Evolutionary conservation across 2,797 vertebrate species (phyloP).

Genomic region (Anniella stebbinsi): DNA sequence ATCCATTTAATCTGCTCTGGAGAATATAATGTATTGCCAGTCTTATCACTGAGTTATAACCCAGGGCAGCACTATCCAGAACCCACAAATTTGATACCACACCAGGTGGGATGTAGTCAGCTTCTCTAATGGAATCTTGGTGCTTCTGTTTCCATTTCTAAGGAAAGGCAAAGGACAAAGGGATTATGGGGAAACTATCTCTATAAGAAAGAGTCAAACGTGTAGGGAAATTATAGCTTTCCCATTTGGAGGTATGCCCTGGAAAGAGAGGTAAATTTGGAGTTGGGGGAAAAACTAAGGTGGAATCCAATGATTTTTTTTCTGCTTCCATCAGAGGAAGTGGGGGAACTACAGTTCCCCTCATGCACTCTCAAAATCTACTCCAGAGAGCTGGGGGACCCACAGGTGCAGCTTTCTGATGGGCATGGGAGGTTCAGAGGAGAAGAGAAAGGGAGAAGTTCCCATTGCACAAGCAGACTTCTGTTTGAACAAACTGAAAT

Average conservation of each 20-base stretch:
- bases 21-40: not conserved
- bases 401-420: no score
- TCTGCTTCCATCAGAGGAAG: no score
- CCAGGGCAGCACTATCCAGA: not conserved
- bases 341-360: no score
- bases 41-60: not conserved
- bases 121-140: not conserved
- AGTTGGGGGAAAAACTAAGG: no score
- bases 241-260: not conserved
- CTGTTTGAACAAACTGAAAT: no score
- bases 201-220: not conserved
- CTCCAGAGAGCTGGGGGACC: no score
- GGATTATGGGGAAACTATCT: not conserved
- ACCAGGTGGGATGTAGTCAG: not conserved
- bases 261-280: not conserved
- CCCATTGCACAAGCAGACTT: no score
- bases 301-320: no score
- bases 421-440: no score
- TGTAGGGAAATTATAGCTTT: not conserved
- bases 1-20: not conserved
- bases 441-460: no score
- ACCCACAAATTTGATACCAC: not conserved
- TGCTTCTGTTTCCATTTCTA: not conserved
- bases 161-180: not conserved
- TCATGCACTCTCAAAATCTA: no score